Evolutionary conservation across 1,140 invertebrate genomes (phyloP).

Genomic region (Temnothorax curvispinosus): DNA sequence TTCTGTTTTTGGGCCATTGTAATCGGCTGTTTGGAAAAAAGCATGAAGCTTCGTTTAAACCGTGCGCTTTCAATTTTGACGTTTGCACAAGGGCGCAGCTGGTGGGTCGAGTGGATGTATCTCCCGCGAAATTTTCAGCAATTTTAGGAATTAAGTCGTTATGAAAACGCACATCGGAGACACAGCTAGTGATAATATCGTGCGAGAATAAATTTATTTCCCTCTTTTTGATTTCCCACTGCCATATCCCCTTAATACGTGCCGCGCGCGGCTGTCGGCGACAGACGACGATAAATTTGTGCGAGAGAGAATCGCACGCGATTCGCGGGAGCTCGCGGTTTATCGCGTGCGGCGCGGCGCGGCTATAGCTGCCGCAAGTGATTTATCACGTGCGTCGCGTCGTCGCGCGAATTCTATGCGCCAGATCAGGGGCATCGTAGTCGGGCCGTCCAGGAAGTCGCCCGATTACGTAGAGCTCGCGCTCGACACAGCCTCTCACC

Average conservation of each 20-base stretch:
- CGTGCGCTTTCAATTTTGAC: neutral
- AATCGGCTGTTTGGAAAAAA: conserved; percentile 27
- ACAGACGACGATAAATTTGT: conserved; percentile 57
- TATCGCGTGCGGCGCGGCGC: conserved; percentile 44
- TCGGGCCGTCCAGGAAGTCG: conserved; percentile 49
- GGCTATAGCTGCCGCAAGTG: conserved; percentile 64
- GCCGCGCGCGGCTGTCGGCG: conserved; percentile 17
- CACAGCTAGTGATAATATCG: neutral
- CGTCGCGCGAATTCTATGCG: conserved; percentile 47
- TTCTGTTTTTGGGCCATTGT: neutral
- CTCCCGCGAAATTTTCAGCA: neutral
- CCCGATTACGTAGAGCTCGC: conserved; percentile 2
- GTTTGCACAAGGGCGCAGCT: neutral
- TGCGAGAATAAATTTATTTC: conserved; percentile 1
- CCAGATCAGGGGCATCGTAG: conserved; percentile 47
- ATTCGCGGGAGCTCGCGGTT: conserved; percentile 64
- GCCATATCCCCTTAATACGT: neutral
- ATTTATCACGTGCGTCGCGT: conserved; percentile 70
- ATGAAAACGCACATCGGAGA: conserved; percentile 9
- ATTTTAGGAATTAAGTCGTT: neutral
- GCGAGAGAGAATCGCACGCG: conserved; percentile 60
- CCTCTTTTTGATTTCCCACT: conserved; percentile 18
- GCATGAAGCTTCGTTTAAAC: neutral
- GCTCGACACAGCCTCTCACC: conserved; percentile 1
- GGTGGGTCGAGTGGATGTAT: neutral